Percentiles rank a stretch among this genome's conserved stretches.
Evolutionary conservation across 2,113 vertebrate genomes (phyloP).

Genomic region (Pseudopodoces humilis): DNA sequence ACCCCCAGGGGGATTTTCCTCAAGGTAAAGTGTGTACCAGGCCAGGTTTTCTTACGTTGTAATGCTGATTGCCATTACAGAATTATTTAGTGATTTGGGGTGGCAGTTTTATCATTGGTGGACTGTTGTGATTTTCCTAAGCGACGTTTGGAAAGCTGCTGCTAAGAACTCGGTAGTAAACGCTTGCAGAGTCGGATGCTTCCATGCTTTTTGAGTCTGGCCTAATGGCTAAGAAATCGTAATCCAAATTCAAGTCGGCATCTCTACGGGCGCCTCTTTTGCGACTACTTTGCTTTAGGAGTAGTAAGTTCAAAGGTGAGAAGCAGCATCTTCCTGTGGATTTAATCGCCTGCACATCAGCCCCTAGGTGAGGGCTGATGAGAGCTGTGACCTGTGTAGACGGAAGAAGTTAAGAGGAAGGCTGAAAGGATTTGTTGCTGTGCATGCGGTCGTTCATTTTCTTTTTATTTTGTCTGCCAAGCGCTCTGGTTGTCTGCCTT

Average conservation of each 20-base stretch:
- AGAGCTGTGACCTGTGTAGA: not conserved
- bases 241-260: not conserved
- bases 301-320: not conserved
- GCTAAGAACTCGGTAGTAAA: not conserved
- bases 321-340: not conserved
- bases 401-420: not conserved
- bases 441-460: not conserved
- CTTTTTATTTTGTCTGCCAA: not conserved
- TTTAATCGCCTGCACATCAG: not conserved
- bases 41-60: not conserved
- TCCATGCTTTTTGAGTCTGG: not conserved
- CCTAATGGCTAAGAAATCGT: not conserved
- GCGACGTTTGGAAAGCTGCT: not conserved
- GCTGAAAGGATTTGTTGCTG: not conserved
- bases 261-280: not conserved
- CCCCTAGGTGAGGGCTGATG: not conserved
- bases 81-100: not conserved
- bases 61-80: not conserved
- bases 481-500: not conserved
- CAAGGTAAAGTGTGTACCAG: conserved; percentile 76
- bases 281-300: not conserved
- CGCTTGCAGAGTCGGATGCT: accelerated
- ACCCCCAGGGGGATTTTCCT: conserved; percentile 91
- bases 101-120: not conserved
- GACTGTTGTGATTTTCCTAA: not conserved